Evolutionary conservation across 2,797 vertebrate genomes (phyloP).

Genomic region (Eurystomus glaucurus): DNA sequence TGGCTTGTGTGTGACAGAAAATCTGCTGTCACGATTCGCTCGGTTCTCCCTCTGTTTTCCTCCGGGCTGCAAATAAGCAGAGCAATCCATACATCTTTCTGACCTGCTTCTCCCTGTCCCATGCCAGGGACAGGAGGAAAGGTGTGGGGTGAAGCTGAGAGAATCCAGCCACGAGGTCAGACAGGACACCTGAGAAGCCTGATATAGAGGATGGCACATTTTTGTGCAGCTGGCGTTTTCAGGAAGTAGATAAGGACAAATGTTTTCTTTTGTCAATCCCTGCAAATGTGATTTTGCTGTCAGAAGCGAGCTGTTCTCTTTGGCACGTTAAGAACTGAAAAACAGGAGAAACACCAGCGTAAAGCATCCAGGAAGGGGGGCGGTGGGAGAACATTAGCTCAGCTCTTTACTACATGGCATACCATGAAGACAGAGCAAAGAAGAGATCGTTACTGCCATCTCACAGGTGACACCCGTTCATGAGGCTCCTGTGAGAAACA

Average conservation of each 20-base stretch:
- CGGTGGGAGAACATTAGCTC: not conserved
- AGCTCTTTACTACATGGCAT: not conserved
- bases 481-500: not conserved
- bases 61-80: not conserved
- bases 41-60: not conserved
- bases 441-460: not conserved
- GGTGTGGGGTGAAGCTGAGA: not conserved
- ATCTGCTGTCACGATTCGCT: not conserved
- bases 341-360: not conserved
- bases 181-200: not conserved
- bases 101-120: not conserved
- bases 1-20: not conserved
- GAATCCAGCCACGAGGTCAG: not conserved
- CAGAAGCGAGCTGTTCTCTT: conserved; percentile 25
- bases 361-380: not conserved
- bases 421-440: not conserved
- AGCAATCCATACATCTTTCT: not conserved
- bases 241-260: conserved; percentile 34
- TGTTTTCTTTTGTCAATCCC: conserved; percentile 13
- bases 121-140: not conserved
- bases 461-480: not conserved
- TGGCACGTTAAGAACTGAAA: conserved; percentile 10
- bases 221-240: conserved; percentile 29
- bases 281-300: conserved; percentile 49
- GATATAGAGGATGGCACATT: not conserved